Base-by-base conservation (phyloP, 2,113 vertebrate genomes). In the Gobius niger region DNA sequence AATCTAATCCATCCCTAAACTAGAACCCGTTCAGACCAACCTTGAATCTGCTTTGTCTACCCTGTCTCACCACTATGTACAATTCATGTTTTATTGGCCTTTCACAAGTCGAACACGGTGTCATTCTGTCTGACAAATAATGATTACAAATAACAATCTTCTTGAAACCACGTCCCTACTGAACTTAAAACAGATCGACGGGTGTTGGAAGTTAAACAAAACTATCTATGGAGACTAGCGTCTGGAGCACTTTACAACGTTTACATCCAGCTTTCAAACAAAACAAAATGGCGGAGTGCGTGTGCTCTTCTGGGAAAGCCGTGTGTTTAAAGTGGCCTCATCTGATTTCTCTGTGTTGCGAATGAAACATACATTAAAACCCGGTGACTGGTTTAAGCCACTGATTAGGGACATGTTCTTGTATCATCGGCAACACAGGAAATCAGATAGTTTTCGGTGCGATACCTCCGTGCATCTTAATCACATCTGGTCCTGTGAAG, bases 151-250 rank as follows among this genome's bases (percentile, higher is more conserved):
- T 54, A 54, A 18, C 19, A 53, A 57, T 57, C 24, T 24, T 41
- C 52, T 60, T 63, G 34, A 56, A 63, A 71, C 54, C 41, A 59
- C n/a, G 66, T 78, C 47, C 8, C 5, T 4, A 9, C 52, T 54
- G 52, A 54, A 19, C 18, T 18, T 24, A 54, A 19, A 18, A 24
- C 18, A 24, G 18, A 24, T 6, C 52, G 24, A 34, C 24, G 52
- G 52, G 18, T 54, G 9, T 19, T 52, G 24, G 9, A 54, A 54
- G 18, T 71, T 83, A 85, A 86, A 87, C 82, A 85, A 68, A 84
- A 69, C 74, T 82, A 85, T 88, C 87, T 77, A 88, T 83, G 79
- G 88, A 57, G 63, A 34, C n/a, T n/a, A n/a, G 72, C 34, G 67
- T 73, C 75, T 77, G 72, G 71, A 81, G 67, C 68, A 72, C 62